These are phyloP conservation scores for Chalcosyrphus nemorum DNA, from an alignment of 2,888 invertebrate genomes.

Conservation along the genomic window DNA sequence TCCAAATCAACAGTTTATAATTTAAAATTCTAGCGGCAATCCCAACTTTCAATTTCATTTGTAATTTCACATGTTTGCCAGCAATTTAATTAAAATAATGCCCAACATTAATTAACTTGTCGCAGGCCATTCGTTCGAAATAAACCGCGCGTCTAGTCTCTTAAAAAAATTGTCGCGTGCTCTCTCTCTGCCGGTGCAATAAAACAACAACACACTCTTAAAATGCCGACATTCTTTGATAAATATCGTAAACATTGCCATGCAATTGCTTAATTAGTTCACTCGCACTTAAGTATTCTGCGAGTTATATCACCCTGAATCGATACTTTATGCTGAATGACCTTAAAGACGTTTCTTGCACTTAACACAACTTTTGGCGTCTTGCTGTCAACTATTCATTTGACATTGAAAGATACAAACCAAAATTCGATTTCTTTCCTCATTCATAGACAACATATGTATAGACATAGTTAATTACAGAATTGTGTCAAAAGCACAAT, in stretches of 20 bases:
- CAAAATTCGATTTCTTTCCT: neutral
- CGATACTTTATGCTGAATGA: conserved; percentile 3
- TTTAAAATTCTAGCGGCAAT: neutral
- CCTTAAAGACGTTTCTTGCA: conserved; percentile 22
- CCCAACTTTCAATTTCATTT: neutral
- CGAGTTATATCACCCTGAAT: conserved; percentile 2
- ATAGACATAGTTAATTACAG: conserved; percentile 24
- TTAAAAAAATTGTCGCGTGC: neutral
- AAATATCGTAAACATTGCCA: neutral
- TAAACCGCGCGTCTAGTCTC: neutral
- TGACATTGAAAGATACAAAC: conserved; percentile 28
- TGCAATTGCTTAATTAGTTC: neutral
- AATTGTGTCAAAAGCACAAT: conserved; percentile 9
- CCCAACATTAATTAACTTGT: conserved; percentile 3
- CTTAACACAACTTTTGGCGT: neutral
- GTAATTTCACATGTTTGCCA: neutral
- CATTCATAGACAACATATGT: neutral
- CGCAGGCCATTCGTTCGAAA: neutral
- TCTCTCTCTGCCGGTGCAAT: neutral
- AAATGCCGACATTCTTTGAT: neutral
- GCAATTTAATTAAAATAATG: neutral
- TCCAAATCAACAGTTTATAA: too few species aligned
- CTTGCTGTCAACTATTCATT: neutral
- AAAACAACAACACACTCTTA: neutral
- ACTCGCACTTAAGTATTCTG: neutral